Percentiles rank a stretch among this genome's conserved stretches.
These are phyloP conservation scores for Drosophila murphyi DNA, from an alignment of 1,140 invertebrate species.

Conservation along the genomic window DNA sequence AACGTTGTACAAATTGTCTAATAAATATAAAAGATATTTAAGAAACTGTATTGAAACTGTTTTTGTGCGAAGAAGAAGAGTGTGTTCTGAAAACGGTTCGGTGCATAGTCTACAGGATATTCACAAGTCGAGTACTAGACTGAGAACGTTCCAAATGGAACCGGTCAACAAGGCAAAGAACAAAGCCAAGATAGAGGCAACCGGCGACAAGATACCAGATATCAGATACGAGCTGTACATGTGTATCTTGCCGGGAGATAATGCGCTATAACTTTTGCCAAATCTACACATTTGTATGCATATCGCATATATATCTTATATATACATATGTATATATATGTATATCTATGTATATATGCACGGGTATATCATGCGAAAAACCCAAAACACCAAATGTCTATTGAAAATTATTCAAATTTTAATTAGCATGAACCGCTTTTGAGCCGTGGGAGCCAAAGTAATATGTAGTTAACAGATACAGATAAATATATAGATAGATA, in stretches of 20 bases:
- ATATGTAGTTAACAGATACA: slow-evolving; percentile 25
- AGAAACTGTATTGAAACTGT: no score
- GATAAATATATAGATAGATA: background rate
- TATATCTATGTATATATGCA: background rate
- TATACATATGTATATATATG: background rate
- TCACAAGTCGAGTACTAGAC: background rate
- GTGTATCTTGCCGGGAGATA: slow-evolving; percentile 43
- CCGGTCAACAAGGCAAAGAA: slow-evolving; percentile 1
- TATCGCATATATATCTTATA: background rate
- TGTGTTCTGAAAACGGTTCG: no score
- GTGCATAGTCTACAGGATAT: slow-evolving; percentile 1
- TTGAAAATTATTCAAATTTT: slow-evolving; percentile 71
- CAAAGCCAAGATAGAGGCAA: slow-evolving; percentile 21
- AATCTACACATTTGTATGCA: slow-evolving; percentile 38
- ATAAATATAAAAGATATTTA: no score
- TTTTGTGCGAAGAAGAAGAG: no score
- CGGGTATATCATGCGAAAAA: background rate
- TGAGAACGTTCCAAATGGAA: slow-evolving; percentile 13
- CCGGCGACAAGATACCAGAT: slow-evolving; percentile 9
- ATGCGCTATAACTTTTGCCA: slow-evolving; percentile 46
- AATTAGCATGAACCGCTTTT: slow-evolving; percentile 61
- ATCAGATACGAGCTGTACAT: slow-evolving; percentile 31
- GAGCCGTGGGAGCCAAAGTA: slow-evolving; percentile 65
- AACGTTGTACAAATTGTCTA: no score
- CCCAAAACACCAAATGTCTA: slow-evolving; percentile 5